These are phyloP conservation scores for Erythrocercus mccallii DNA, from an alignment of 2,113 vertebrate species.

Conservation along the genomic window DNA sequence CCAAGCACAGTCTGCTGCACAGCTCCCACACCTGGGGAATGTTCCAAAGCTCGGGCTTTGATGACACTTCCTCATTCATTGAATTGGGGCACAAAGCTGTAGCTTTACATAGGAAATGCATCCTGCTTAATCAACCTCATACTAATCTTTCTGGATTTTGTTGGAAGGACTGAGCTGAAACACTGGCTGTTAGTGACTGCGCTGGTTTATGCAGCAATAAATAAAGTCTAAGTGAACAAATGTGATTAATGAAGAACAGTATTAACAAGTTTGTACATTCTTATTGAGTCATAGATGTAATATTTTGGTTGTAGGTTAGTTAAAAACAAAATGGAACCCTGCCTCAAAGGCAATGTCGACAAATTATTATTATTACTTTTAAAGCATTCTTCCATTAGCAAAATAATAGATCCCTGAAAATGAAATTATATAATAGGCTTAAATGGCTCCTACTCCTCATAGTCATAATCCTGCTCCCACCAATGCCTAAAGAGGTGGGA, in stretches of 20 bases:
- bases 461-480: slow-evolving; percentile 11
- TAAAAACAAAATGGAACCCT: slow-evolving; percentile 41
- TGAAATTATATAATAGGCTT: not conserved
- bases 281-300: slow-evolving; percentile 6
- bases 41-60: not conserved
- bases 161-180: slow-evolving; percentile 25
- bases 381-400: slow-evolving; percentile 48
- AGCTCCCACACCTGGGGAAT: not conserved
- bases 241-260: not conserved
- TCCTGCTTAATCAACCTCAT: slow-evolving; percentile 9
- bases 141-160: not conserved
- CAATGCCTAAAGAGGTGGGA: not conserved
- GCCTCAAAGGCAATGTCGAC: slow-evolving; percentile 26
- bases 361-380: slow-evolving; percentile 33
- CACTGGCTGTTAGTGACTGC: slow-evolving; percentile 2
- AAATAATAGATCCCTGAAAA: slow-evolving; percentile 68
- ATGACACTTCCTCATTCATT: not conserved
- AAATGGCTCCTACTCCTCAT: slow-evolving; percentile 40
- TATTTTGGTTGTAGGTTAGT: slow-evolving; percentile 60
- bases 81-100: not conserved
- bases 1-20: not conserved
- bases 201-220: slow-evolving; percentile 56
- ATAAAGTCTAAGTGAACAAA: slow-evolving; percentile 47
- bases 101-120: not conserved
- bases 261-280: slow-evolving; percentile 39